Evolutionary conservation across 2,797 vertebrate species (phyloP), one percentile per base, ranked within the genome.

Genomic region (Microctenopoma steveboyesi): DNA sequence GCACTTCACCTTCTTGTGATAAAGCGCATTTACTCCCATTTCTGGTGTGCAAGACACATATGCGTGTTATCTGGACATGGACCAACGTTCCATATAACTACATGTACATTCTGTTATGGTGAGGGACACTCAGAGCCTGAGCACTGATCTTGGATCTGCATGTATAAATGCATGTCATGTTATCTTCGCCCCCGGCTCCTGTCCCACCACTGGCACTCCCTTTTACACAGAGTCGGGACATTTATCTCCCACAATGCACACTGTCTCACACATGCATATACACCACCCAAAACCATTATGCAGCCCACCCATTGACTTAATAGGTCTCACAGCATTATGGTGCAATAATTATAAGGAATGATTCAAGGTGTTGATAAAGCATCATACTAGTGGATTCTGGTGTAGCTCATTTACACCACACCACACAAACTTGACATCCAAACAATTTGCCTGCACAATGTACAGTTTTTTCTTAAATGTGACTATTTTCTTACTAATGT

Each of bases 221-320:
- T 88, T 85, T 85, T 61, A 65, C 64, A 76, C 60, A 75, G 49
- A 76, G 61, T 65, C 63, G 40, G 56, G 65, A 55, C 77, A 88
- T 90, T 92, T 92, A 93, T 92, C 93, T 93, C 47, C 63, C 74
- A 87, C 80, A 78, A 82, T 76, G 74, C 89, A 93, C 82, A 67
- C 85, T 77, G 71, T 76, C 65, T 76, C 25, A 52, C 61, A 76
- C 70, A 82, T 5, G 45, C 54, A 72, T 35, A 48, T 73, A 81
- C 76, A 73, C 78, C 84, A 85, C 86, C 82, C 85, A 77, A 86
- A 84, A 80, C 76, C 74, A 84, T 67, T 74, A 74, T 46, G 72
- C 56, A 82, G 75, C 79, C 72, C 74, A 82, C 79, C 78, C 79
- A 84, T 51, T 42, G 45, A 58, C 43, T 47, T 35, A 49, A 64